Base-by-base conservation (phyloP, 2,113 vertebrate genomes). In the Planiliza haematocheilus region DNA sequence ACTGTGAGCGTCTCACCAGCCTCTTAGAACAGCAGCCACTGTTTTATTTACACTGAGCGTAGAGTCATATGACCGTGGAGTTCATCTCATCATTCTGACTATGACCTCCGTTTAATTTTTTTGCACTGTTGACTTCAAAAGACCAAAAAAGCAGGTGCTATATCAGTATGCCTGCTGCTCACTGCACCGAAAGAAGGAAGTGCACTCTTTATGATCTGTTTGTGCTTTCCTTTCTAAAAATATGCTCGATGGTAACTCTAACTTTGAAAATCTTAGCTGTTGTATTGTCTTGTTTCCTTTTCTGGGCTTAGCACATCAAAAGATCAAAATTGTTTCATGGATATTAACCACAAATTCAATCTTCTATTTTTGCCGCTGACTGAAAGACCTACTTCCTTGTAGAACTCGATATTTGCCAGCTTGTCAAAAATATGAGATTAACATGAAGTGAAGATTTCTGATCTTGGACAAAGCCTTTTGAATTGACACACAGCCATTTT, bases 281-380 rank as follows among this genome's bases (percentile, higher is more conserved):
- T 24, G 14, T 50, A 14, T 18, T 39, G 10, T 58, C 16, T 11
- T 24, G 7, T 52, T 66, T 17, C 37, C 42, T 39, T 55, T 48
- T 49, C n/a, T 65, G 21, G 30, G 16, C 14, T 69, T 3, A 70
- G 87, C 16, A 13, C 16, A 30, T 52, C 91, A 92, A 90, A 91
- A n/a, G n/a, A n/a, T 86, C 90, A 90, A 91, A 90, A 91, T 94
- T 89, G 90, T 90, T 94, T 93, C 85, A 91, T 91, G 69, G 91
- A 74, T 91, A 93, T 93, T 92, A 93, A 94, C 93, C 92, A 93
- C 91, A 92, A 84, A 89, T 91, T 90, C 88, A 65, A 88, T 91
- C 13, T 21, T 36, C 13, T 48, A n/a, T n/a, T n/a, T n/a, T n/a
- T n/a, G n/a, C n/a, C n/a, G n/a, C 38, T 57, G 14, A 18, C 41